Conservation (phyloP, 2,113 vertebrate genomes). For the Zingel zingel region DNA sequence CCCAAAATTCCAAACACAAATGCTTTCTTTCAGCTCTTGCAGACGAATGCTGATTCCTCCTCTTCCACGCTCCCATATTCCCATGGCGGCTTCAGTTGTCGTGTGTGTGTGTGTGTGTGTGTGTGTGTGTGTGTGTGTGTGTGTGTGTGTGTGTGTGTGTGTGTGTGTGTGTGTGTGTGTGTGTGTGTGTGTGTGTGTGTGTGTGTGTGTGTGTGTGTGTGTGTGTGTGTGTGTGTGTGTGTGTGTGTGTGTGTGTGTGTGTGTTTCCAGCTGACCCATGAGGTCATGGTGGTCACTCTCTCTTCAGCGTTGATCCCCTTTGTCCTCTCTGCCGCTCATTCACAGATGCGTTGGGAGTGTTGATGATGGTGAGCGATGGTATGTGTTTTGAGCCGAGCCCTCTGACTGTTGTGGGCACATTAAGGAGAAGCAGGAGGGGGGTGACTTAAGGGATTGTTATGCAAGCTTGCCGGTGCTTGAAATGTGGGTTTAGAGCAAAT, state of each 20-base stretch:
- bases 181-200: slow-evolving; percentile 43
- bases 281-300: slow-evolving; percentile 78
- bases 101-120: slow-evolving; percentile 45
- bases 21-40: slow-evolving; percentile 74
- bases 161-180: slow-evolving; percentile 1
- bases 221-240: slow-evolving; percentile 33
- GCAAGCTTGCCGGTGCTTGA: slow-evolving; percentile 39
- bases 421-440: not conserved
- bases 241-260: slow-evolving; percentile 39
- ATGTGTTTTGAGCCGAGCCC: slow-evolving; percentile 57
- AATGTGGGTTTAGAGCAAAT: slow-evolving; percentile 41
- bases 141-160: slow-evolving; percentile 43
- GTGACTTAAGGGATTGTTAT: slow-evolving; percentile 64
- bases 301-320: slow-evolving; percentile 55
- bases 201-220: slow-evolving; percentile 41
- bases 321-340: slow-evolving; percentile 68
- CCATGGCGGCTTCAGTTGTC: slow-evolving; percentile 71
- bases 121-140: slow-evolving; percentile 47
- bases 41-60: slow-evolving; percentile 61
- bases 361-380: slow-evolving; percentile 64
- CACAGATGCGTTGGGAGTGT: slow-evolving; percentile 60
- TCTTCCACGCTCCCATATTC: slow-evolving; percentile 66
- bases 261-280: slow-evolving; percentile 72
- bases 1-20: slow-evolving; percentile 77
- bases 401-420: slow-evolving; percentile 13